These are phyloP conservation scores for Turdus rufiventris DNA, from an alignment of 2,113 vertebrate genomes.

Conservation along the genomic window DNA sequence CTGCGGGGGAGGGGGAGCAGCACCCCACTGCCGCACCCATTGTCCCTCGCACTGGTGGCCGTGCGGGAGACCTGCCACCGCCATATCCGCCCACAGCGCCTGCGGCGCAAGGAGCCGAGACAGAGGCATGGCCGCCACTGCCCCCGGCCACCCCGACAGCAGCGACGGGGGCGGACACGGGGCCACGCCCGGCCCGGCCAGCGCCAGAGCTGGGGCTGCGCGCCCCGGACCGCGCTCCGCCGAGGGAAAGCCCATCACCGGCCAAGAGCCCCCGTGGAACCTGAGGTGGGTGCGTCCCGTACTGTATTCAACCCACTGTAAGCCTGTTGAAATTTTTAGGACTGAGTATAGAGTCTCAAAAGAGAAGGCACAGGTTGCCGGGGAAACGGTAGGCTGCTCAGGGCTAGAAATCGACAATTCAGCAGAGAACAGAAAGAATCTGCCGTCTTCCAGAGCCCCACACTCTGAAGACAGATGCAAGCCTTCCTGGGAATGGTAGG, in stretches of 20 bases:
- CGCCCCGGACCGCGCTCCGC: too few species aligned
- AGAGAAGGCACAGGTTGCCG: neutral
- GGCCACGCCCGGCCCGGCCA: neutral
- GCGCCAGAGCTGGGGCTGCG: neutral
- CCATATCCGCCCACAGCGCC: neutral
- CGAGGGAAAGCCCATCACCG: fast-evolving
- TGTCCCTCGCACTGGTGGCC: too few species aligned
- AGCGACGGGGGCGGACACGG: too few species aligned
- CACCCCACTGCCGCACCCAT: neutral
- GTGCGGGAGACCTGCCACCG: too few species aligned
- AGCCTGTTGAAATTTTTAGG: neutral
- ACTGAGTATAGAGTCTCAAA: neutral
- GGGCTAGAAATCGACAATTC: neutral
- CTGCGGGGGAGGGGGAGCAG: neutral
- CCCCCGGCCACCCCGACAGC: too few species aligned
- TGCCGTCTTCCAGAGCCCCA: neutral
- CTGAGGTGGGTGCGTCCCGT: fast-evolving
- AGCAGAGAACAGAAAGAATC: neutral
- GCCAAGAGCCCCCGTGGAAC: too few species aligned
- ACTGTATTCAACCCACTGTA: neutral
- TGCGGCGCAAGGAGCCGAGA: too few species aligned
- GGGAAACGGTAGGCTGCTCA: neutral
- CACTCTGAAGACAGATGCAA: neutral
- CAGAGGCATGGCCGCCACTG: too few species aligned
- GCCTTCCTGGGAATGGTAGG: neutral